Percentiles rank a stretch among this genome's conserved stretches.
These are phyloP conservation scores for Iselma pallidipennis DNA, from an alignment of 2,888 invertebrate genomes.

Conservation along the genomic window DNA sequence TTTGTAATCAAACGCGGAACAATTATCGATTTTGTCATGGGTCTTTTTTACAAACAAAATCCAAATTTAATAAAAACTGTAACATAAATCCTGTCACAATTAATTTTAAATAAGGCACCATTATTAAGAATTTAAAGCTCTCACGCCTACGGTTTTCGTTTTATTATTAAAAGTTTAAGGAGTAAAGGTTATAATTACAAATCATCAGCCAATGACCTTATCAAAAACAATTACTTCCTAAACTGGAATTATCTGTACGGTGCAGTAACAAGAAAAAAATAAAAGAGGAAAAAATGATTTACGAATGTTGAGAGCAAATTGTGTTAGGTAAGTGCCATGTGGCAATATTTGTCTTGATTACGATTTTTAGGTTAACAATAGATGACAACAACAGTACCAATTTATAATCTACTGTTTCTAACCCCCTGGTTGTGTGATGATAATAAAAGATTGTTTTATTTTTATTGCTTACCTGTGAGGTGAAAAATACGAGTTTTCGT, in stretches of 20 bases:
- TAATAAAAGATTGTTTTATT: no score
- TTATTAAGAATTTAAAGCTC: background rate
- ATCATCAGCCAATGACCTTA: background rate
- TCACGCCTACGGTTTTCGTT: background rate
- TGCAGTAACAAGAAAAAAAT: no score
- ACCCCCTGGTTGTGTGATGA: no score
- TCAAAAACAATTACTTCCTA: background rate
- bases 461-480: slow-evolving; percentile 67
- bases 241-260: background rate
- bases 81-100: no score
- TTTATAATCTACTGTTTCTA: no score
- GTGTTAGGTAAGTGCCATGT: background rate
- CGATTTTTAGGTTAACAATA: background rate
- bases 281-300: no score
- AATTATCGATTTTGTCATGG: no score
- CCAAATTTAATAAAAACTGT: no score
- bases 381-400: slow-evolving; percentile 2
- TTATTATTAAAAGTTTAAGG: background rate
- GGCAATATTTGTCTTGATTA: background rate
- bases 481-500: slow-evolving; percentile 84
- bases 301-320: no score
- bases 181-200: background rate
- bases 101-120: no score
- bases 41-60: no score
- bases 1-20: no score